Base-by-base conservation (phyloP, 2,113 vertebrate genomes). In the Pelvicachromis taeniatus region DNA sequence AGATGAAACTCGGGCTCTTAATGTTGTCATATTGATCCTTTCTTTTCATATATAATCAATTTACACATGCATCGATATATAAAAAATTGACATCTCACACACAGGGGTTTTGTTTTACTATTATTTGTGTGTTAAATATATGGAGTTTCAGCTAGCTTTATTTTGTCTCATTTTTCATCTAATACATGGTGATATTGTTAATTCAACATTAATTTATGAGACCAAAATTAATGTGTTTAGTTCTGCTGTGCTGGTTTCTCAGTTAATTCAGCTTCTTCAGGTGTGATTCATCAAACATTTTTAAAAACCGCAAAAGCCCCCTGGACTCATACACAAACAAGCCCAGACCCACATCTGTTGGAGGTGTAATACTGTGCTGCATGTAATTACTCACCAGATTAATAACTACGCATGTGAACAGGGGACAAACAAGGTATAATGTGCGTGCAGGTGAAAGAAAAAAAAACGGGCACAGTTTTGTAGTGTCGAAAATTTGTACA, bases 381-480 rank as follows among this genome's bases (percentile, higher is more conserved):
- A 78, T 81, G 48, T 70, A 52, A 82, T 82, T 75, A 70, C 33
- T 82, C 6, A 52, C 59, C 19, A 70, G 33, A 86, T 86, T 92
- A 29, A 58, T 63, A 59, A 83, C 77, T 80, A 19, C 9, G 54
- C 50, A 84, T 55, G 73, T 56, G 59, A 79, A 63, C 42, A 38
- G 17, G 6, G 1, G n/a, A 78, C 50, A 53, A 73, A 56, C 6
- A 23, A 42, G 19, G 61, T 58, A 61, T 56, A 77, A 80, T 55
- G 68, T 80, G 29, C 7, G 9, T 68, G 35, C 63, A 42, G 35
- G 63, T 45, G n/a, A 17, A 29, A 17, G 7, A 73, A 53, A 75
- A 48, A 75, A 48, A 23, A 35, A 26, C 3, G 40, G n/a, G 9
- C 31, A 31, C 16, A 19, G 42, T 31, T 58, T 58, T 58, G 13